Evolutionary conservation across 2,113 vertebrate genomes (phyloP).

Genomic region (Alexandromys fortis): DNA sequence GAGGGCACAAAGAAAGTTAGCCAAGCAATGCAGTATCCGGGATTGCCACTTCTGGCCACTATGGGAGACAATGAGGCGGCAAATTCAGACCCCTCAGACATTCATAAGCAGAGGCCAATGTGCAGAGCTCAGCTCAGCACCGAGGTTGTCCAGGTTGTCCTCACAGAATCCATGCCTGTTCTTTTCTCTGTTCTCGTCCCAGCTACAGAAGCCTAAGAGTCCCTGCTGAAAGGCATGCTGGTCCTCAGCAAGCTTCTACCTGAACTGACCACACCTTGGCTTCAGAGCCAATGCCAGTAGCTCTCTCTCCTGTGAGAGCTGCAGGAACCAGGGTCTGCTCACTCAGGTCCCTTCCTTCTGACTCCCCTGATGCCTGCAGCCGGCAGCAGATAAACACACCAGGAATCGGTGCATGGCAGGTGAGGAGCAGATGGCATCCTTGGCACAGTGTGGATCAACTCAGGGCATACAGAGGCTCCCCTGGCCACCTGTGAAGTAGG

Average conservation of each 20-base stretch:
- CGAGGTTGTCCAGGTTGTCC: neutral
- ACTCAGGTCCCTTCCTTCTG: neutral
- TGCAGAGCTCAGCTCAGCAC: neutral
- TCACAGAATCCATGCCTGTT: neutral
- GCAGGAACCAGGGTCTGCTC: neutral
- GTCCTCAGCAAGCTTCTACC: neutral
- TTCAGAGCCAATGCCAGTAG: neutral
- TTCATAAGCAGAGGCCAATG: no score
- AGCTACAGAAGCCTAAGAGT: neutral
- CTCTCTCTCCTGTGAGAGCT: neutral
- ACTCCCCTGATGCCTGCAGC: fast-evolving
- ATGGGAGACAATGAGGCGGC: neutral
- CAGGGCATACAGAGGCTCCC: neutral
- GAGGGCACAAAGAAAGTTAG: neutral
- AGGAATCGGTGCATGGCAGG: fast-evolving
- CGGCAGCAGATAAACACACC: fast-evolving
- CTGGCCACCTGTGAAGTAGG: neutral
- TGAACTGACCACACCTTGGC: neutral
- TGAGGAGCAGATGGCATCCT: fast-evolving
- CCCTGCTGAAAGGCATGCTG: neutral
- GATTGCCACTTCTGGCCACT: fast-evolving
- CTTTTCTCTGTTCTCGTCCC: neutral
- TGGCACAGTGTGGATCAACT: neutral
- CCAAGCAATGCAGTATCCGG: fast-evolving
- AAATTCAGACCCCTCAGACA: neutral